Percentiles rank a stretch among this genome's conserved stretches.
phyloP scores from a whole-genome alignment of 1,140 invertebrate species.

The Homalodisca vitripennis region DNA sequence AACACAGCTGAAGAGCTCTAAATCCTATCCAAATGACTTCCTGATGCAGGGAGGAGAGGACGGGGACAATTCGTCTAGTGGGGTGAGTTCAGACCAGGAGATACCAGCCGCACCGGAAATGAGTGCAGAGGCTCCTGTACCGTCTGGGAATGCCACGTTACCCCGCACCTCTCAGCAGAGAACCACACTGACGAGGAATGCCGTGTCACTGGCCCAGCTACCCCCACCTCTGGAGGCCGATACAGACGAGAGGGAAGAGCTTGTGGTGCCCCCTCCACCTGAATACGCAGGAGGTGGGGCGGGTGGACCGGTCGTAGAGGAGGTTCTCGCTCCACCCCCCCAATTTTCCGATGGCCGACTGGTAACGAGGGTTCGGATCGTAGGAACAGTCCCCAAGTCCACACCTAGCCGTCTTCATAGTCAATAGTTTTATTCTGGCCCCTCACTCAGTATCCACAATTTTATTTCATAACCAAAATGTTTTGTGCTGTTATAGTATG shows the following conservation, averaged over 20 bases:
- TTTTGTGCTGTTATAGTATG: neutral
- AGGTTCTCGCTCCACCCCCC: constrained; percentile 63
- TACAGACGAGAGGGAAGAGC: constrained; percentile 61
- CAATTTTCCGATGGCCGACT: constrained; percentile 63
- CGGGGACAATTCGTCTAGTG: constrained; percentile 83
- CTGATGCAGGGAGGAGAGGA: constrained; percentile 61
- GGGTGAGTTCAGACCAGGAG: constrained; percentile 83
- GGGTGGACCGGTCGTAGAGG: constrained; percentile 50
- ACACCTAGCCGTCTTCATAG: constrained; percentile 24
- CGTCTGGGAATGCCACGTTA: constrained; percentile 49
- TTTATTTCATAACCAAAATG: neutral
- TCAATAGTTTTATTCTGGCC: constrained; percentile 9
- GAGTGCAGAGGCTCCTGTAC: constrained; percentile 47
- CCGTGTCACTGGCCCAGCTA: constrained; percentile 73
- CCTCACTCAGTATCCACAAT: neutral
- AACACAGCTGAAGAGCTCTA: constrained; percentile 78
- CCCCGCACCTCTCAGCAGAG: constrained; percentile 43
- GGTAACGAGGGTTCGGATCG: constrained; percentile 65
- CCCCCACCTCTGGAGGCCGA: constrained; percentile 79
- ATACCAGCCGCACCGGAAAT: constrained; percentile 49
- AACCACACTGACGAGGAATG: constrained; percentile 58
- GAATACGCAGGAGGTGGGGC: constrained; percentile 59
- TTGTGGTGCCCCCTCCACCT: constrained; percentile 75
- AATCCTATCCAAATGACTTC: constrained; percentile 80
- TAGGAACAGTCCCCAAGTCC: constrained; percentile 74